Evolutionary conservation across 92 coral and sea anemone genomes (phyloP), one percentile per base, ranked within the genome.

Genomic region (Hydrozoanthus gracilis): DNA sequence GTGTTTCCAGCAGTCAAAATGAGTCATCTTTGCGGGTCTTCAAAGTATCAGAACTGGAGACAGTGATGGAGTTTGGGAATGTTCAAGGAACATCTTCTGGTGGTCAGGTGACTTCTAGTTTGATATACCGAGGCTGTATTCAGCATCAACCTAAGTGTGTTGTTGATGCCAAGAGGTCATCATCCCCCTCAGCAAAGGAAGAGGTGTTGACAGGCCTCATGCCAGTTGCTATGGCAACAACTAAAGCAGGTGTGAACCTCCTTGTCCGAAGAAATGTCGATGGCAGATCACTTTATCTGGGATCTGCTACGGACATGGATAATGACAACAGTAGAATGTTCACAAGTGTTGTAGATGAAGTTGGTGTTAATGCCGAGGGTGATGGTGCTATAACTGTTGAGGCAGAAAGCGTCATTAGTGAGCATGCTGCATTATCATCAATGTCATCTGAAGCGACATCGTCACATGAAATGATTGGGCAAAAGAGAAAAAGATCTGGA

Each of bases 31-130:
- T 93, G 13, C 92, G 96, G 5, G 96, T 95, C 7, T 95, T 93
- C 83, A 95, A 93, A 76, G 91, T 91, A 7, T 95, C 98, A 13
- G 98, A 95, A 67, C 85, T 95, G 12, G 96, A 95, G 88, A 77
- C 93, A 18, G 93, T 95, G 0, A 79, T 91, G n/a, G 96, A 87
- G 3, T 65, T 51, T 45, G 83, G 68, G 35, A 74, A 48, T 0
- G 10, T 62, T 0, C 86, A 88, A 16, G 96, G 94, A 15, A 89
- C 93, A 2, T 92, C 94, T 15, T 51, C 58, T n/a, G 17, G 87
- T 3, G 82, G 73, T 44, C 82, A 80, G 20, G 54, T 80, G 12
- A 51, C 94, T 56, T 90, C 89, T 27, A 90, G 92, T 17, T 87
- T 96, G 3, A 69, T 95, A 51, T 95, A 95, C 88, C 77, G 96